Evolutionary conservation across 2,888 invertebrate species (phyloP).

Genomic region (Papilio elwesi): DNA sequence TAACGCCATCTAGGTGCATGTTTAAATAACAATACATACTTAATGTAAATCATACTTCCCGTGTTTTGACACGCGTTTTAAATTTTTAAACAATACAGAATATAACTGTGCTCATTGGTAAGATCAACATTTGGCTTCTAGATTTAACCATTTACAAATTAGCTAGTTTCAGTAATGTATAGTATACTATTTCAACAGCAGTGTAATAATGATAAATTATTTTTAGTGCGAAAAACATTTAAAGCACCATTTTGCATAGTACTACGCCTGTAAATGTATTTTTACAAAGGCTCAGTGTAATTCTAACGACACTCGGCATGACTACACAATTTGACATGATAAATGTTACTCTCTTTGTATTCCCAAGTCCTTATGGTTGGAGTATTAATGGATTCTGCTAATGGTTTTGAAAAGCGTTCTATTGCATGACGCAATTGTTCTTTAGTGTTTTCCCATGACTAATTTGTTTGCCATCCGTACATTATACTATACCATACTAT

Average conservation of each 20-base stretch:
- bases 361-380: constrained; percentile 37
- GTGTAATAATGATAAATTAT: not conserved
- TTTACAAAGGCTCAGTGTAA: constrained; percentile 28
- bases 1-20: no score
- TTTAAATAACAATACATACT: no score
- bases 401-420: constrained; percentile 37
- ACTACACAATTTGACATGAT: constrained; percentile 39
- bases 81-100: no score
- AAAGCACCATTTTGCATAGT: not conserved
- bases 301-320: constrained; percentile 31
- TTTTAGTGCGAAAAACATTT: not conserved
- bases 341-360: constrained; percentile 39
- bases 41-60: no score
- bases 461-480: constrained; percentile 6
- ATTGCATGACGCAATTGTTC: constrained; percentile 36
- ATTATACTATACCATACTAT: no score
- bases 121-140: no score
- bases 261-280: constrained; percentile 26
- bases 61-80: no score
- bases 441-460: constrained; percentile 26
- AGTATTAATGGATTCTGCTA: constrained; percentile 40
- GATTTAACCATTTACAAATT: no score
- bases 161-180: no score
- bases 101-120: no score
- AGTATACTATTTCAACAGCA: no score